phyloP scores from a whole-genome alignment of 2,113 vertebrate species.

The Butorides virescens region DNA sequence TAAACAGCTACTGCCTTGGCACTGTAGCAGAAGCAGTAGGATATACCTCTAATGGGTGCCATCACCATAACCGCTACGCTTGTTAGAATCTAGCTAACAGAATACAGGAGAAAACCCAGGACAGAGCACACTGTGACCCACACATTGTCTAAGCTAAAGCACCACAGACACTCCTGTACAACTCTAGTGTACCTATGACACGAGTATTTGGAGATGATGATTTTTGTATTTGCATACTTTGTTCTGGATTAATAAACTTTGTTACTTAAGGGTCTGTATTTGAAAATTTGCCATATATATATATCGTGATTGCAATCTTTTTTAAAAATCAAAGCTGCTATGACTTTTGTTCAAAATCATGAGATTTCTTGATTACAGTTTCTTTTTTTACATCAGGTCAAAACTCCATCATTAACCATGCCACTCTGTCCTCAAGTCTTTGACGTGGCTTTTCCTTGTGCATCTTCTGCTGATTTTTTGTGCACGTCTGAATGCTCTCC shows the following conservation, averaged over 20 bases:
- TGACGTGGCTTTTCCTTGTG: not conserved
- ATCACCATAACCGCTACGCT: not conserved
- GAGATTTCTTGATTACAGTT: not conserved
- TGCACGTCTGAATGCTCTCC: not conserved
- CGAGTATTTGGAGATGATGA: not conserved
- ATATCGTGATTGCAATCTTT: not conserved
- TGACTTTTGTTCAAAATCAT: not conserved
- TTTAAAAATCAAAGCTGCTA: not conserved
- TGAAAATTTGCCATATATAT: not conserved
- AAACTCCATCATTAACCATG: not conserved
- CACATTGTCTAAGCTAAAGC: not conserved
- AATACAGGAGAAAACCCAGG: rapidly evolving
- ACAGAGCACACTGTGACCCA: not conserved
- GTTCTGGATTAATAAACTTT: not conserved
- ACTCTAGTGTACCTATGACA: no score
- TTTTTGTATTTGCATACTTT: not conserved
- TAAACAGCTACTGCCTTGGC: not conserved
- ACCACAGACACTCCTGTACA: not conserved
- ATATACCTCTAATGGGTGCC: not conserved
- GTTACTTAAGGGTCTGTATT: not conserved
- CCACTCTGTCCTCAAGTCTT: not conserved
- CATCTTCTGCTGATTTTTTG: not conserved
- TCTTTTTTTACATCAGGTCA: not conserved
- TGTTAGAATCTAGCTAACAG: not conserved
- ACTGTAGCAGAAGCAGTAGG: not conserved